These are phyloP conservation scores for Struthidea cinerea DNA, from an alignment of 2,113 vertebrate species.

Conservation along the genomic window DNA sequence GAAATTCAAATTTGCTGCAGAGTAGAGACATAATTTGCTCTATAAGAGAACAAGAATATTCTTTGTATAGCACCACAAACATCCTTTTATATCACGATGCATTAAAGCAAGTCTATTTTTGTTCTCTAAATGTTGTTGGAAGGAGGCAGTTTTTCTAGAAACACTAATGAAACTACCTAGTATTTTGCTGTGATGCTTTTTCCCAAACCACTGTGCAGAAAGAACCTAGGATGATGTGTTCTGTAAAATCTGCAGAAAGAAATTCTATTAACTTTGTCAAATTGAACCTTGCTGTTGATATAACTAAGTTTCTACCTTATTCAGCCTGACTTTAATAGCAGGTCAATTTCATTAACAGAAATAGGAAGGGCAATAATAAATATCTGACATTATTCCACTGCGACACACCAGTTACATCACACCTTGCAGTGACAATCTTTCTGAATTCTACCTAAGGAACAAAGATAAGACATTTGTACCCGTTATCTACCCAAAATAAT, in stretches of 20 bases:
- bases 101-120: background rate
- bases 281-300: background rate
- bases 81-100: background rate
- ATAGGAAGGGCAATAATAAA: background rate
- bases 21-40: background rate
- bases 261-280: conserved; percentile 15
- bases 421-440: background rate
- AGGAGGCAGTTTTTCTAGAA: background rate
- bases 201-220: background rate
- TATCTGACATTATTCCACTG: background rate
- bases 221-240: background rate
- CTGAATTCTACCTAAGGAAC: background rate
- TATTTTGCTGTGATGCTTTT: background rate
- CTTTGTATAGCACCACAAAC: background rate
- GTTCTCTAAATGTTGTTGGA: background rate
- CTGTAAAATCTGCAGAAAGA: background rate
- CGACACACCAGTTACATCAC: background rate
- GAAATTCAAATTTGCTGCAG: conserved; percentile 39
- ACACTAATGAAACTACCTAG: background rate
- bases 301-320: background rate
- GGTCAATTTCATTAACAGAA: conserved; percentile 23
- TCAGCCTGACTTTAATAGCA: background rate
- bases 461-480: background rate
- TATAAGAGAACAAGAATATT: background rate
- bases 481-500: background rate